Percentiles rank a stretch among this genome's conserved stretches.
phyloP scores from a whole-genome alignment of 2,888 invertebrate species.

The Labia minor region DNA sequence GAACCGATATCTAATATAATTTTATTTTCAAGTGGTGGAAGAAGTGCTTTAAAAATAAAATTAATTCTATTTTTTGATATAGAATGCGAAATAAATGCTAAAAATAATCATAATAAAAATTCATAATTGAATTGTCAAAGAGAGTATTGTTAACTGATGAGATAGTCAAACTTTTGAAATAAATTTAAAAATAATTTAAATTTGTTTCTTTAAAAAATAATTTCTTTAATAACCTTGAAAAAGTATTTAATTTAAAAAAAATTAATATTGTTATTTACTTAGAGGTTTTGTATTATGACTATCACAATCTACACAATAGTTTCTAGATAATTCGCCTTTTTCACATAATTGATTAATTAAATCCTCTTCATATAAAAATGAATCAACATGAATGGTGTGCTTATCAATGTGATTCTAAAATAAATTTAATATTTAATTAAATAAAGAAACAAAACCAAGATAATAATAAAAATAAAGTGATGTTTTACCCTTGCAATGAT shows the following conservation, averaged over 20 bases:
- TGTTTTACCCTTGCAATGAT: background rate
- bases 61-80: conserved; percentile 47
- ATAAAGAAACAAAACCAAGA: background rate
- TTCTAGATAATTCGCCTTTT: conserved; percentile 38
- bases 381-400: conserved; percentile 51
- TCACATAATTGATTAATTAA: conserved; percentile 47
- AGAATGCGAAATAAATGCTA: conserved; percentile 56
- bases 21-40: conserved; percentile 49
- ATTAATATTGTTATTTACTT: conserved; percentile 34
- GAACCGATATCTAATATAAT: conserved; percentile 56
- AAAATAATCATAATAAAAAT: no score
- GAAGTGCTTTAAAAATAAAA: conserved; percentile 50
- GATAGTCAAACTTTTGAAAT: background rate
- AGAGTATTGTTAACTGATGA: no score
- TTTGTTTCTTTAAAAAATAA: background rate
- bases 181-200: background rate
- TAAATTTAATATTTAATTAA: background rate
- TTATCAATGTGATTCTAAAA: conserved; percentile 20
- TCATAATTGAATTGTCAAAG: no score
- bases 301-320: conserved; percentile 44
- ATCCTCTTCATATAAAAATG: conserved; percentile 56
- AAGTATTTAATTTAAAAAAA: background rate
- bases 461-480: background rate
- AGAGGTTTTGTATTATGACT: conserved; percentile 40
- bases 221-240: background rate